phyloP scores from a whole-genome alignment of 2,888 invertebrate species.

The Brachynemurus nebulosus region DNA sequence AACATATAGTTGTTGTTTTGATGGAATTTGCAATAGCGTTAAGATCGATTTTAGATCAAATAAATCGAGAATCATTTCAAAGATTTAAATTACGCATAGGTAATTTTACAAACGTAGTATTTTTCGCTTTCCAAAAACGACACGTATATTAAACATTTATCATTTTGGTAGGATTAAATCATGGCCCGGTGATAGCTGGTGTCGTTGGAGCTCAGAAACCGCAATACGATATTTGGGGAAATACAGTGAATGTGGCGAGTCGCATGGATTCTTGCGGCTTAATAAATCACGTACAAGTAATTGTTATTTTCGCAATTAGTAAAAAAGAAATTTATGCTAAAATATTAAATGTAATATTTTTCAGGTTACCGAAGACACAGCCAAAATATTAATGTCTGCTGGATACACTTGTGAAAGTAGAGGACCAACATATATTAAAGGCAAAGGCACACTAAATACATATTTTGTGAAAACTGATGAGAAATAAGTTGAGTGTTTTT shows the following conservation, averaged over 20 bases:
- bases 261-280: conserved; percentile 94
- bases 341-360: conserved; percentile 13
- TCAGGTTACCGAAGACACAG: conserved; percentile 69
- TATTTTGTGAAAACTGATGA: conserved; percentile 70
- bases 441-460: conserved; percentile 80
- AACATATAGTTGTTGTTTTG: conserved; percentile 75
- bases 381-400: conserved; percentile 66
- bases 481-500: background rate
- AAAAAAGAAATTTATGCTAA: too few relatives aligned
- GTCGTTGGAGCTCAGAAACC: conserved; percentile 96
- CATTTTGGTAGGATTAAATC: conserved; percentile 53
- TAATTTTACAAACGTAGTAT: conserved; percentile 28
- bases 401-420: conserved; percentile 83
- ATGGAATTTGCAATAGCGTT: conserved; percentile 92
- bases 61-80: conserved; percentile 94
- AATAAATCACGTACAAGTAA: conserved; percentile 67
- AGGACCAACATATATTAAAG: conserved; percentile 88
- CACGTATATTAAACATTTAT: background rate
- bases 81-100: conserved; percentile 89
- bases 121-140: too few relatives aligned
- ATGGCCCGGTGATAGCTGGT: conserved; percentile 89
- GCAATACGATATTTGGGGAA: conserved; percentile 98
- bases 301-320: too few relatives aligned
- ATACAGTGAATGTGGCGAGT: conserved; percentile 94
- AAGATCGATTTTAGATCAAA: conserved; percentile 84